Evolutionary conservation across 2,888 invertebrate genomes (phyloP).

Genomic region (Drosophila infuscata): DNA sequence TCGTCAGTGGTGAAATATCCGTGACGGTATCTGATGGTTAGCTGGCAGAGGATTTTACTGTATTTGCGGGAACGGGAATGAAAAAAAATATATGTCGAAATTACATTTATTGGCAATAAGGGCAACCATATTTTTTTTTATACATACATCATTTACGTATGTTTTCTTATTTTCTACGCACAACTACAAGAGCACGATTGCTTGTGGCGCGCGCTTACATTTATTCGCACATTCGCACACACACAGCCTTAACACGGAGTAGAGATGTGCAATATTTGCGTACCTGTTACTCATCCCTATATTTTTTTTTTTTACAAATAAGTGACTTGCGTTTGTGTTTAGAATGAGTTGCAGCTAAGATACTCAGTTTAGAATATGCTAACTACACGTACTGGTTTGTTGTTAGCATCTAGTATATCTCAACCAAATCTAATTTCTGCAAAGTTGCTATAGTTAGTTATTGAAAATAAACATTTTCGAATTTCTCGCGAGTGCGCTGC

Average conservation of each 20-base stretch:
- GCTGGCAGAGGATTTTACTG: conserved; percentile 36
- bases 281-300: conserved; percentile 56
- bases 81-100: conserved; percentile 31
- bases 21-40: conserved; percentile 1
- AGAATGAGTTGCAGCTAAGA: not conserved
- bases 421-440: not conserved
- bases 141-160: conserved; percentile 48
- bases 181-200: conserved; percentile 63
- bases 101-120: conserved; percentile 60
- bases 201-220: conserved; percentile 76
- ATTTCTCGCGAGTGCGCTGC: conserved; percentile 5
- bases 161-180: conserved; percentile 76
- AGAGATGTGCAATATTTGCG: conserved; percentile 51
- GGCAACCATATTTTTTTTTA: conserved; percentile 69
- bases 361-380: not conserved
- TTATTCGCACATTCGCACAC: conserved; percentile 60
- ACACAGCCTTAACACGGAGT: not conserved
- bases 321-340: conserved; percentile 7
- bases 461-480: not conserved
- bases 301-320: not conserved
- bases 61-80: conserved; percentile 29
- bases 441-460: not conserved
- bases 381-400: not conserved
- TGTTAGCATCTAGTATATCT: not conserved
- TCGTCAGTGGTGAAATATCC: conserved; percentile 29